Percentiles rank a stretch among this genome's conserved stretches.
Conservation (phyloP, 2,113 vertebrate species). For the Acinonyx jubatus region DNA sequence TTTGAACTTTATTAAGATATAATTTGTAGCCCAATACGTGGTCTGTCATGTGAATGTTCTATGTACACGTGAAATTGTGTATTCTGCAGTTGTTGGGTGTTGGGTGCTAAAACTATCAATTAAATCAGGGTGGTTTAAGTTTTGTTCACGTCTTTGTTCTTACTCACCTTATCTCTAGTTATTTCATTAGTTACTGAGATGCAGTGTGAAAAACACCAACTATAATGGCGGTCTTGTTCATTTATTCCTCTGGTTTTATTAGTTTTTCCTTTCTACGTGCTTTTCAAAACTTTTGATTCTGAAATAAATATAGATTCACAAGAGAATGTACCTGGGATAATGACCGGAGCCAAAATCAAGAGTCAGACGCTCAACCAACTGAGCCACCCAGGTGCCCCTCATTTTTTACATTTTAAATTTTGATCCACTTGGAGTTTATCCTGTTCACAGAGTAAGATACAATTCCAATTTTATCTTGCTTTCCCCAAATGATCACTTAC, state of each 20-base stretch:
- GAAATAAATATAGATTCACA: not conserved
- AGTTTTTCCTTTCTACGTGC: not conserved
- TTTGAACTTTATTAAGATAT: not conserved
- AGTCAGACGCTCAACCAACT: not conserved
- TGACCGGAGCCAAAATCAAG: not conserved
- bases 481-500: not conserved
- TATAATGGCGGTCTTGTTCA: not conserved
- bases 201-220: not conserved
- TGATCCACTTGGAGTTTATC: not conserved
- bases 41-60: not conserved
- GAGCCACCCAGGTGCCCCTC: not conserved
- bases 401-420: not conserved
- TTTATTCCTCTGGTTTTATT: not conserved
- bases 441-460: not conserved
- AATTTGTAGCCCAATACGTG: not conserved
- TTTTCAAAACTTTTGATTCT: not conserved
- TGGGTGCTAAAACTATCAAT: not conserved
- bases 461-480: not conserved
- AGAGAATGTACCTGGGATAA: not conserved
- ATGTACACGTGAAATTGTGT: not conserved
- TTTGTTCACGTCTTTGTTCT: not conserved
- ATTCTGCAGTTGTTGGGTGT: not conserved
- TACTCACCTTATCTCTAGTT: not conserved
- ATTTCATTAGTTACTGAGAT: not conserved
- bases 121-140: not conserved